Evolutionary conservation across 2,113 vertebrate species (phyloP).

Genomic region (Pimephales promelas): DNA sequence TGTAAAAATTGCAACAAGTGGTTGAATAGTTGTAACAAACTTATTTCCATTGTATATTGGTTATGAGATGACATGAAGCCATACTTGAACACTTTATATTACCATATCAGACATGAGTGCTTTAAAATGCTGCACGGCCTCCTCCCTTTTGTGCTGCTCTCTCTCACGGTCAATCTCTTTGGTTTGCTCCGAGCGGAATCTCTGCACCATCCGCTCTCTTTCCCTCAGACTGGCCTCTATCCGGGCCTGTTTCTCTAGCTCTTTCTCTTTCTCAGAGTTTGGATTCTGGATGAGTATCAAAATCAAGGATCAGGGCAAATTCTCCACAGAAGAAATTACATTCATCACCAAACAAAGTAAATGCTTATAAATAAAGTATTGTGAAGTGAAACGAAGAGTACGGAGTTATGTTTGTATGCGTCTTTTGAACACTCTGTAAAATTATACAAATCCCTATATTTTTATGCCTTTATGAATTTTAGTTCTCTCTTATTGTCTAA

Average conservation of each 20-base stretch:
- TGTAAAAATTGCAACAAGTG: too few species aligned
- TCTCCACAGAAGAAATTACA: too few species aligned
- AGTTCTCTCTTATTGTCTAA: neutral
- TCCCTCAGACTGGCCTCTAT: slow-evolving; percentile 88
- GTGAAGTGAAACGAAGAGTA: too few species aligned
- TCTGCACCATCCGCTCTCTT: slow-evolving; percentile 84
- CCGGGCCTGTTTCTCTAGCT: slow-evolving; percentile 87
- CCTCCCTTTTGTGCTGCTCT: slow-evolving; percentile 88
- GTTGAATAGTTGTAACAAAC: too few species aligned
- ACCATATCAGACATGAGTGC: slow-evolving; percentile 90
- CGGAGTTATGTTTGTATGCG: neutral
- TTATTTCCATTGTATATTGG: too few species aligned
- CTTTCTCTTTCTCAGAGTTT: slow-evolving; percentile 87
- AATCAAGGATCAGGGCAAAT: neutral
- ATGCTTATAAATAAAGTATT: too few species aligned
- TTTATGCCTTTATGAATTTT: neutral
- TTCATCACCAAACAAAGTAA: too few species aligned
- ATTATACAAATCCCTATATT: neutral
- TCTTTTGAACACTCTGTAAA: neutral
- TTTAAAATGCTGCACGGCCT: slow-evolving; percentile 88
- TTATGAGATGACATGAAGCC: neutral
- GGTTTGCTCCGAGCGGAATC: slow-evolving; percentile 87
- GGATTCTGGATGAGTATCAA: slow-evolving; percentile 73
- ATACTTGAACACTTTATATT: slow-evolving; percentile 15
- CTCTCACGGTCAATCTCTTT: slow-evolving; percentile 88